Base-by-base conservation (phyloP, 1,140 invertebrate genomes). In the Rhyacophila brunnea region DNA sequence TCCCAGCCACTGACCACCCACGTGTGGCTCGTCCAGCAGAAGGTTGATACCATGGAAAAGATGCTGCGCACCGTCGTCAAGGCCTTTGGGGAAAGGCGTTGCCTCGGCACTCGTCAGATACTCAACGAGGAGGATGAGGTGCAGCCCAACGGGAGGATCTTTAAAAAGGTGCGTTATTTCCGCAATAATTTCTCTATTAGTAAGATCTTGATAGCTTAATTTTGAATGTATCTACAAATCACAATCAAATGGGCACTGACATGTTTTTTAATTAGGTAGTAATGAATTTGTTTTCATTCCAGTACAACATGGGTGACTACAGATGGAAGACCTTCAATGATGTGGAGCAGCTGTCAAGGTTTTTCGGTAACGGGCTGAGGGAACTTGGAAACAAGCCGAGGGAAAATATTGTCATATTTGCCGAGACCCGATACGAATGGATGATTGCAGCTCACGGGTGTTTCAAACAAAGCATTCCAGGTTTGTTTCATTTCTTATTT, bases 391-490 rank as follows among this genome's bases (percentile, higher is more conserved):
- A 88, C 56, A 74, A 80, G 48, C 82, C 86, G 1, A 80, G 81
- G 6, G 76, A 85, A 46, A 93, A 92, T 66, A 78, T 99, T 57
- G 90, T 93, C 13, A 91, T 99, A 66, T 99, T 98, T 78, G 93
- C 96, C 0, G 97, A 99, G 80, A 99, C 96, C 0, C 81, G 96
- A 62, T 90, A 90, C 17, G 96, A 99, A 80, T 99, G 96, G 96
- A 89, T 99, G 85, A 86, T 98, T 34, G 89, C 93, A 0, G 91
- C 95, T 4, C 90, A 97, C 69, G 92, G 92, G 42, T 91, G 93
- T 72, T 96, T 98, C 74, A 95, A 92, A 69, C 91, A 92, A 73
- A 94, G 91, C 72, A 88, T 94, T 71, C 87, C 91, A 64, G 81
- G 90, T 91, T 66, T 70, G 68, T 28, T 28, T 28, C n/a, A 28